Conservation (phyloP, 2,888 invertebrate genomes). For the Orthosia gracilis region DNA sequence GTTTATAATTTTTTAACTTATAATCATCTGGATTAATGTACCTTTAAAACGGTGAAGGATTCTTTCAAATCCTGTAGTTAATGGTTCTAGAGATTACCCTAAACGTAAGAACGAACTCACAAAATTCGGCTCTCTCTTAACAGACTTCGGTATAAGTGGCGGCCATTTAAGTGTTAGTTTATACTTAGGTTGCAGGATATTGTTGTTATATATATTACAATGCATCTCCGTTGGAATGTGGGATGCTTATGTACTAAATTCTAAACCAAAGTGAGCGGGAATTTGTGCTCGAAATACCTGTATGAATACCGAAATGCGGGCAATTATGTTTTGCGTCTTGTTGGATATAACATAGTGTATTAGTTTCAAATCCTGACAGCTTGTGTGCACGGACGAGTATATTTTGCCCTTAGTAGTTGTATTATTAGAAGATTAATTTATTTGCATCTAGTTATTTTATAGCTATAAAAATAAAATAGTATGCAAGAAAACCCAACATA, state of each 20-base stretch:
- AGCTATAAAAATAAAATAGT: neutral
- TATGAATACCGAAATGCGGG: conserved; percentile 24
- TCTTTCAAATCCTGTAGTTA: no score
- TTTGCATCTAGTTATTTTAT: neutral
- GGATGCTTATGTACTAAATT: conserved; percentile 26
- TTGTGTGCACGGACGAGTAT: neutral
- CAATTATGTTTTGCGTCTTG: neutral
- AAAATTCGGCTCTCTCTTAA: no score
- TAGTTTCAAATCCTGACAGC: neutral
- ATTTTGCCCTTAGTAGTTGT: neutral
- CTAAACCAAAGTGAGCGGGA: conserved; percentile 32
- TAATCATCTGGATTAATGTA: no score
- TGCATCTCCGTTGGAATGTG: conserved; percentile 22
- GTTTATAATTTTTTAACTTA: no score
- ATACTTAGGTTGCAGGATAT: conserved; percentile 31
- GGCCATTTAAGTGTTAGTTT: conserved; percentile 19
- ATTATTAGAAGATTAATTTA: no score
- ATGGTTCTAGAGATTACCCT: no score
- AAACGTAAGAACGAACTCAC: no score
- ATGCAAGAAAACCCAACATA: neutral
- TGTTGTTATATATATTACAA: conserved; percentile 17
- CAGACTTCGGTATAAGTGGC: conserved; percentile 16
- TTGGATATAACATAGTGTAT: neutral
- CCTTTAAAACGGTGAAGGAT: no score
- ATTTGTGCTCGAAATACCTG: conserved; percentile 41